These are phyloP conservation scores for Leptonema lineaticorne DNA, from an alignment of 1,140 invertebrate species.

Conservation along the genomic window DNA sequence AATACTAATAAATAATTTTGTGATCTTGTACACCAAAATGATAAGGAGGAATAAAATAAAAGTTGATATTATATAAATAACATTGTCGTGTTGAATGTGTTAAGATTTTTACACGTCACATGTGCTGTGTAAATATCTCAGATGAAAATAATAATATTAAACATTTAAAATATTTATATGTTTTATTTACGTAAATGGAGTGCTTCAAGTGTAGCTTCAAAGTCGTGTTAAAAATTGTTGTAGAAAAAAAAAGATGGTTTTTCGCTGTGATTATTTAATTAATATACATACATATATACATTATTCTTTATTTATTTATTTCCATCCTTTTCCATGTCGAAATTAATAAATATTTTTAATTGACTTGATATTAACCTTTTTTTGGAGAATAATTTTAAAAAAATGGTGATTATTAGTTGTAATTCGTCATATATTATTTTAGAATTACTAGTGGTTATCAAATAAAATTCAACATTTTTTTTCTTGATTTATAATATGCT, in stretches of 20 bases:
- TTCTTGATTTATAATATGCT: no score
- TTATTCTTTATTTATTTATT: background rate
- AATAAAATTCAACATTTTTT: no score
- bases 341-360: no score
- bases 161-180: background rate
- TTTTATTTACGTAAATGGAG: conserved; percentile 5
- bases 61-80: background rate
- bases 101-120: background rate
- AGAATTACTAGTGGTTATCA: no score
- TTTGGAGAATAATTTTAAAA: no score
- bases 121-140: no score
- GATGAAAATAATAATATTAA: no score
- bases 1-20: background rate
- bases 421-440: no score
- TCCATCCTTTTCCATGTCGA: no score
- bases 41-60: background rate
- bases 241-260: conserved; percentile 14
- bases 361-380: no score
- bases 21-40: conserved; percentile 1
- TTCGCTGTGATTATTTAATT: conserved; percentile 30
- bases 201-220: conserved; percentile 26
- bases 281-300: conserved; percentile 4
- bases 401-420: no score
- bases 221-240: conserved; percentile 22
- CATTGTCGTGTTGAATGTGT: background rate